These are phyloP conservation scores for Leptinotarsa rubiginosa DNA, from an alignment of 2,888 invertebrate genomes.

Conservation along the genomic window DNA sequence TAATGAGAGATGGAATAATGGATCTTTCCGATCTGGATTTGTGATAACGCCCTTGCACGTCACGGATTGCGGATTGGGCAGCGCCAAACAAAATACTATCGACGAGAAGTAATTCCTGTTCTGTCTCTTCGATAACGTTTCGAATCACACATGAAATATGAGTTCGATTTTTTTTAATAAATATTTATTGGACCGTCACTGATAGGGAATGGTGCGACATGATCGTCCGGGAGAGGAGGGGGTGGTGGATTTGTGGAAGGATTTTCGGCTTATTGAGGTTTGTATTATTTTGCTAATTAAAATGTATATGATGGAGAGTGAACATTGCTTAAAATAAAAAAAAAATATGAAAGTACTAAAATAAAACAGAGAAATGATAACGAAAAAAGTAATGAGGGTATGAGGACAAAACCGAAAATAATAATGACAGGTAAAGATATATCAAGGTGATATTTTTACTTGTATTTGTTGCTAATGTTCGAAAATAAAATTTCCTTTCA, in stretches of 20 bases:
- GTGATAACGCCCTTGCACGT: conserved; percentile 56
- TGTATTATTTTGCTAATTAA: not conserved
- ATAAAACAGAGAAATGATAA: too few species aligned
- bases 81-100: conserved; percentile 47
- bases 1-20: conserved; percentile 65
- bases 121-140: conserved; percentile 39
- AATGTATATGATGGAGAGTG: too few species aligned
- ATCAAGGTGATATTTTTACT: too few species aligned
- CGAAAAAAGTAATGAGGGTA: too few species aligned
- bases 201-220: not conserved
- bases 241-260: not conserved
- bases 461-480: too few species aligned
- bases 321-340: too few species aligned
- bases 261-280: not conserved
- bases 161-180: conserved; percentile 33
- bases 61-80: conserved; percentile 48
- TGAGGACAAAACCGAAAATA: too few species aligned
- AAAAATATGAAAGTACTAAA: too few species aligned
- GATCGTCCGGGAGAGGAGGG: not conserved
- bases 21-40: conserved; percentile 64
- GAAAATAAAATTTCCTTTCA: too few species aligned
- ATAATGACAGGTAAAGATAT: too few species aligned
- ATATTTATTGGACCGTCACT: conserved; percentile 29
- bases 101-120: conserved; percentile 41
- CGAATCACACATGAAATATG: conserved; percentile 36